Conservation (phyloP, 2,797 vertebrate species). For the Meriones psammophilus region DNA sequence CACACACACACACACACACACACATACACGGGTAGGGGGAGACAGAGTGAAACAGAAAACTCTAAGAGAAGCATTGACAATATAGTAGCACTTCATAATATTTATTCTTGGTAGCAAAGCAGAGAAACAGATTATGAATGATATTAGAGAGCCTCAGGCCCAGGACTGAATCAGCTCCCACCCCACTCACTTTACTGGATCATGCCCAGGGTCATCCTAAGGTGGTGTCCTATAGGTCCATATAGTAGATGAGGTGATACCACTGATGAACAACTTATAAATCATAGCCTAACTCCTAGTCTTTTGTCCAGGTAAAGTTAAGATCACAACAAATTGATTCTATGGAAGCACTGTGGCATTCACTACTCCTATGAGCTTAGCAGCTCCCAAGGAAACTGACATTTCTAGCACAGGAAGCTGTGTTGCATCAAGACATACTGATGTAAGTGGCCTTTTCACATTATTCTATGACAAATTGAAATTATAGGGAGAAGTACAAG, state of each 20-base stretch:
- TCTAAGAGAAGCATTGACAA: neutral
- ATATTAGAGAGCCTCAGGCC: neutral
- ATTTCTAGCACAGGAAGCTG: neutral
- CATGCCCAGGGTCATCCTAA: no score
- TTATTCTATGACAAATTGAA: neutral
- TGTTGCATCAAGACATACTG: no score
- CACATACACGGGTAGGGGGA: neutral
- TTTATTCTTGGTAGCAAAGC: neutral
- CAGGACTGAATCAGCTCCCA: no score
- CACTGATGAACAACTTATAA: neutral
- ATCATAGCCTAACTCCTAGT: neutral
- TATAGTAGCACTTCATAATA: constrained; percentile 19
- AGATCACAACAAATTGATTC: neutral
- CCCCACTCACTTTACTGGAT: neutral
- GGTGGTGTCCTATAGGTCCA: neutral
- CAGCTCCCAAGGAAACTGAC: neutral
- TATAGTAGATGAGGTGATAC: neutral
- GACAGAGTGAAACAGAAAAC: neutral
- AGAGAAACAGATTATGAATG: neutral
- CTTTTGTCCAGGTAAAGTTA: constrained; percentile 53
- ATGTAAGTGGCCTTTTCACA: neutral
- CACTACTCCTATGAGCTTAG: neutral
- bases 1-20: neutral
- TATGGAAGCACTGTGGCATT: neutral
- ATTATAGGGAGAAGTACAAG: neutral